A percentile compares a stretch with the other conserved stretches of the same genome.
Evolutionary conservation across 2,797 vertebrate genomes (phyloP).

Genomic region (Helostoma temminkii): DNA sequence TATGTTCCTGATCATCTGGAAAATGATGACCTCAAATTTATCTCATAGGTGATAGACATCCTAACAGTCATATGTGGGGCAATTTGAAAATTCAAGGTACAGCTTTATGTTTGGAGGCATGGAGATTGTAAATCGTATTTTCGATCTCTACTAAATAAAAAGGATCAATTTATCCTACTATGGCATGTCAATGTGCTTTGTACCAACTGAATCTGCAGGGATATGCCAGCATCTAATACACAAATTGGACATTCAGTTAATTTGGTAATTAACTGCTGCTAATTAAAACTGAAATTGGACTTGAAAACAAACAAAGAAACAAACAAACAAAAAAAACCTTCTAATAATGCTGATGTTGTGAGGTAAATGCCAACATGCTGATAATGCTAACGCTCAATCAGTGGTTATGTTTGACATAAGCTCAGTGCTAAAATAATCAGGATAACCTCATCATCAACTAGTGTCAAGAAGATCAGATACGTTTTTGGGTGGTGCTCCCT

Average conservation of each 20-base stretch:
- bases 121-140: not conserved
- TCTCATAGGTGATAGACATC: constrained; percentile 36
- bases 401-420: no score
- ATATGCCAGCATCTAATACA: not conserved
- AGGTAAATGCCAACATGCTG: no score
- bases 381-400: no score
- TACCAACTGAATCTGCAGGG: not conserved
- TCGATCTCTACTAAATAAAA: not conserved
- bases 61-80: constrained; percentile 7
- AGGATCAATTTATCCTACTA: not conserved
- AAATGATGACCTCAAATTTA: constrained; percentile 41
- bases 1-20: constrained; percentile 46
- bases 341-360: no score
- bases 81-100: not conserved
- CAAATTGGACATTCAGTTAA: not conserved
- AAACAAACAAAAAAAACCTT: no score
- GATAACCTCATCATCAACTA: not conserved
- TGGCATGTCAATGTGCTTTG: not conserved
- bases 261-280: no score
- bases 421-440: not conserved
- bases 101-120: not conserved
- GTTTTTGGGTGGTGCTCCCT: not conserved
- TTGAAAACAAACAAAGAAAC: no score
- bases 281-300: no score
- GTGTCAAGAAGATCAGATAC: not conserved